phyloP scores from a whole-genome alignment of 2,797 vertebrate genomes.

The Caiman crocodilus region DNA sequence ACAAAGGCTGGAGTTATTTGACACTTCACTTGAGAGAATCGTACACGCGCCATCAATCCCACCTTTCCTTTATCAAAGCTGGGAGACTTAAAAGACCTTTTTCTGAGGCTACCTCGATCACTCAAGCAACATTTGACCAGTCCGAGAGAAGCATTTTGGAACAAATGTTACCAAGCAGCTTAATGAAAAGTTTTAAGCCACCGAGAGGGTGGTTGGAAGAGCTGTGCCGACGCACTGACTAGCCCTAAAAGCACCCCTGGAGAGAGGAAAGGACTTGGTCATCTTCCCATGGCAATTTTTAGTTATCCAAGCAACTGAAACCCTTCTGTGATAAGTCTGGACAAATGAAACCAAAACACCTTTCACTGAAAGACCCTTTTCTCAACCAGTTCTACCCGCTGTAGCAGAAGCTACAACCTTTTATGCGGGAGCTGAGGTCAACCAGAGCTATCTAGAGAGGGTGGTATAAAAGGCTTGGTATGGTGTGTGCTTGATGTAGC shows the following conservation, averaged over 20 bases:
- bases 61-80: not conserved
- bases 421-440: not conserved
- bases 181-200: not conserved
- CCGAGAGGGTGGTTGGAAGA: not conserved
- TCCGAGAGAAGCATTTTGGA: not conserved
- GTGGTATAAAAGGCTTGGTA: rapidly evolving
- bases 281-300: not conserved
- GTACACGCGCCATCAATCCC: not conserved
- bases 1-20: not conserved
- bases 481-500: not conserved
- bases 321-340: not conserved
- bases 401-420: rapidly evolving
- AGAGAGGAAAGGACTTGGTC: not conserved
- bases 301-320: not conserved
- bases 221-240: not conserved
- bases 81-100: not conserved
- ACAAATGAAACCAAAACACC: not conserved
- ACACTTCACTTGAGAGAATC: not conserved
- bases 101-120: not conserved
- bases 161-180: not conserved
- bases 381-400: not conserved
- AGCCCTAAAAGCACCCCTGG: not conserved
- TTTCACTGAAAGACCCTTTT: rapidly evolving
- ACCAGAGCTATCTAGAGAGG: not conserved
- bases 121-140: not conserved